phyloP scores from a whole-genome alignment of 2,888 invertebrate species.

The Scelioninae gen. 2 region DNA sequence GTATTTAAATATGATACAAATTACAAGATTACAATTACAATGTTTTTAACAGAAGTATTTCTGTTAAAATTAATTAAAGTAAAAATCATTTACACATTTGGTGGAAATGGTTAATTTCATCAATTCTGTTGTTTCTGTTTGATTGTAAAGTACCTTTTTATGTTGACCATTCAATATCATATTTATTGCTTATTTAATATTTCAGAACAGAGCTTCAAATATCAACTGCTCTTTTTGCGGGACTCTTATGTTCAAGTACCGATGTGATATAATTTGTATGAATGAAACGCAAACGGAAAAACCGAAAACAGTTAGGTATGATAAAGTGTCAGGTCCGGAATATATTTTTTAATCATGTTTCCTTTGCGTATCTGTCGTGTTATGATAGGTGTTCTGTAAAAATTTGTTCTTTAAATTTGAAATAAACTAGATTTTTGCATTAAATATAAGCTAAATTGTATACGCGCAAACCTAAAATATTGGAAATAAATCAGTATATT shows the following conservation, averaged over 20 bases:
- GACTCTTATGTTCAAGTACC: constrained; percentile 58
- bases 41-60: no score
- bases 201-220: constrained; percentile 6
- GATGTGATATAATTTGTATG: constrained; percentile 65
- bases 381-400: constrained; percentile 7
- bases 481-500: no score
- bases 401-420: constrained; percentile 7
- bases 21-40: no score
- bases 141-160: no score
- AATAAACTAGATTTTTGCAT: background rate
- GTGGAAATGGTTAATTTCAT: no score
- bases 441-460: constrained; percentile 2
- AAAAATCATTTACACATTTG: no score
- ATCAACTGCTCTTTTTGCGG: constrained; percentile 48
- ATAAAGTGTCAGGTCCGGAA: constrained; percentile 32
- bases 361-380: background rate
- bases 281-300: constrained; percentile 14
- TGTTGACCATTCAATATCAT: no score
- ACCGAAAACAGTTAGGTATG: constrained; percentile 21
- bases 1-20: no score
- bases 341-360: constrained; percentile 22
- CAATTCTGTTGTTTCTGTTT: no score
- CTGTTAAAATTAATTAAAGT: no score
- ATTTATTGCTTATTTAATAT: no score
- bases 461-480: background rate